These are phyloP conservation scores for Drosophila lini DNA, from an alignment of 1,140 invertebrate species.

Conservation along the genomic window DNA sequence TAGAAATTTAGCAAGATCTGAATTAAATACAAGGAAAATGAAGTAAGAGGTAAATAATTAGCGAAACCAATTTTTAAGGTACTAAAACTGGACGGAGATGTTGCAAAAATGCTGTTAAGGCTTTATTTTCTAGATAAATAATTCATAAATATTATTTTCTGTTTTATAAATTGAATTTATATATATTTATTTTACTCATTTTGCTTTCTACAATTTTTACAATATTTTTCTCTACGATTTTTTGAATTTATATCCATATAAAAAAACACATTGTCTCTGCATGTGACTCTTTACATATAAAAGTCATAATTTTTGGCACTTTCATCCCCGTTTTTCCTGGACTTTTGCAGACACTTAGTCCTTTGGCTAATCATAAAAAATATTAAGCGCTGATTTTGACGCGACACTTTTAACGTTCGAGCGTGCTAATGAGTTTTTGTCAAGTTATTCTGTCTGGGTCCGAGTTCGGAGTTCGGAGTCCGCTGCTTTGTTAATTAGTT, in stretches of 20 bases:
- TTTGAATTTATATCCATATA: background rate
- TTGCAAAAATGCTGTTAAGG: background rate
- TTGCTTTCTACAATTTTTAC: background rate
- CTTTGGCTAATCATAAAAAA: slow-evolving; percentile 72
- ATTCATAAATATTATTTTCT: background rate
- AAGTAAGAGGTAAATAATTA: background rate
- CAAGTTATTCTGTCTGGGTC: slow-evolving; percentile 56
- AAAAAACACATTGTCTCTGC: background rate
- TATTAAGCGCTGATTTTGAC: slow-evolving; percentile 82
- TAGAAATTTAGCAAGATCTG: background rate
- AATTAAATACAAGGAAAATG: background rate
- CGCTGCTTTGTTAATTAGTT: slow-evolving; percentile 74
- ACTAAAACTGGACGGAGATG: background rate
- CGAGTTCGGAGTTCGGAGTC: slow-evolving; percentile 19
- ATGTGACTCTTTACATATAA: background rate
- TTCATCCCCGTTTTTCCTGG: background rate
- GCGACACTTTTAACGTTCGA: slow-evolving; percentile 82
- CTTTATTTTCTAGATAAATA: background rate
- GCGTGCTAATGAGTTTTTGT: slow-evolving; percentile 79
- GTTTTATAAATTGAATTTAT: background rate
- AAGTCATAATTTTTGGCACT: slow-evolving; percentile 10
- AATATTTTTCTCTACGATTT: background rate
- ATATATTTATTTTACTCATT: background rate
- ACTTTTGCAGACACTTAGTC: slow-evolving; percentile 27
- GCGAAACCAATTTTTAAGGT: background rate